A percentile compares a stretch with the other conserved stretches of the same genome.
Conservation (phyloP, 2,113 vertebrate species). For the Hippocampus comes region DNA sequence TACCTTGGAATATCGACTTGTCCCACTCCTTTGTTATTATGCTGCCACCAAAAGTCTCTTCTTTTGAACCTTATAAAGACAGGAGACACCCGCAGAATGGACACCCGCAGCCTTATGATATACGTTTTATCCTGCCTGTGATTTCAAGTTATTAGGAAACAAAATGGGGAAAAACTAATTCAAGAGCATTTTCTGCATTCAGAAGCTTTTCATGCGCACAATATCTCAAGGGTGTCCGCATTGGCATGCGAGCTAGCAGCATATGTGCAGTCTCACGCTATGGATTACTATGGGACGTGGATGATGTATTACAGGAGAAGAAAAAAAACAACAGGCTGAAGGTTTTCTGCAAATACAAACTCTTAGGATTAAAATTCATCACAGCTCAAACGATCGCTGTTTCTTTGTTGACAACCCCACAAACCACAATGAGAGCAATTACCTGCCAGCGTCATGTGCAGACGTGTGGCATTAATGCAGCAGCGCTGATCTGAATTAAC, state of each 20-base stretch:
- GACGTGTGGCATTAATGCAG: slow-evolving; percentile 50
- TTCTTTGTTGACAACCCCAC: slow-evolving; percentile 62
- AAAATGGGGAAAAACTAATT: slow-evolving; percentile 9
- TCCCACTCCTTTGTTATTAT: slow-evolving; percentile 70
- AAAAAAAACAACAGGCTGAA: slow-evolving; percentile 35
- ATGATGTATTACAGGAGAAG: slow-evolving; percentile 55
- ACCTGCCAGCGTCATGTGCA: slow-evolving; percentile 69
- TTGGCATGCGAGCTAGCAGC: slow-evolving; percentile 21
- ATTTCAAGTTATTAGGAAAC: neutral
- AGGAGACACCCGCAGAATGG: slow-evolving; percentile 21
- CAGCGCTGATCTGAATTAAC: slow-evolving; percentile 46
- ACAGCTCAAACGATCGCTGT: slow-evolving; percentile 44
- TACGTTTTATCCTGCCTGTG: slow-evolving; percentile 35
- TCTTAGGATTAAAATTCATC: slow-evolving; percentile 62
- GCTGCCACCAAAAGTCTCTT: slow-evolving; percentile 64
- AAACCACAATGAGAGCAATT: slow-evolving; percentile 48
- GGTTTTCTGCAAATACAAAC: slow-evolving; percentile 48
- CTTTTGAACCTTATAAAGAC: slow-evolving; percentile 41
- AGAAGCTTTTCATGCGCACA: slow-evolving; percentile 12
- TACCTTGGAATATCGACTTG: slow-evolving; percentile 51
- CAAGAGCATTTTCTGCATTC: slow-evolving; percentile 15
- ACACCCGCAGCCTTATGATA: slow-evolving; percentile 24
- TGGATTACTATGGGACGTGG: slow-evolving; percentile 35
- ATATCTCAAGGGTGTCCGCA: slow-evolving; percentile 20
- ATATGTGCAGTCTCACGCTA: slow-evolving; percentile 17